phyloP scores from a whole-genome alignment of 1,140 invertebrate genomes.

The Whitmania pigra region DNA sequence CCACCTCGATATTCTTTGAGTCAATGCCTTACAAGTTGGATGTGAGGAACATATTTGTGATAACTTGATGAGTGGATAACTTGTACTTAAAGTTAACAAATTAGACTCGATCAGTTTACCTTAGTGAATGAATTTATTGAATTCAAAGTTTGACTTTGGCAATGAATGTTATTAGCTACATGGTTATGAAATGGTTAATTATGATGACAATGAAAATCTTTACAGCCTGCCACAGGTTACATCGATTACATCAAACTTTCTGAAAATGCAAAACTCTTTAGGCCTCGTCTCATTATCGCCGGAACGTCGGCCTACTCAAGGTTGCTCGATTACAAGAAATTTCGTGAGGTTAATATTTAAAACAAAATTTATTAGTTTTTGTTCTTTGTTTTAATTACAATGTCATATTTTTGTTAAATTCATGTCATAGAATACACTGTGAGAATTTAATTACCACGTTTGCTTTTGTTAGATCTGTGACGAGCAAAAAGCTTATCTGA shows the following conservation, averaged over 20 bases:
- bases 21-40: slow-evolving; percentile 89
- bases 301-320: slow-evolving; percentile 63
- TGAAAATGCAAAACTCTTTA: slow-evolving; percentile 69
- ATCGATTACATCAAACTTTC: slow-evolving; percentile 86
- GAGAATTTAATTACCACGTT: not conserved
- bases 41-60: slow-evolving; percentile 6
- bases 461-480: slow-evolving; percentile 72
- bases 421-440: not conserved
- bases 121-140: not conserved
- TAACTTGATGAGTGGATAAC: not conserved
- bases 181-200: too few relatives aligned
- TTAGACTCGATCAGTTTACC: not conserved
- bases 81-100: not conserved
- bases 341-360: slow-evolving; percentile 49
- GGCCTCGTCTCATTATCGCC: slow-evolving; percentile 84
- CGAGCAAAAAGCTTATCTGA: slow-evolving; percentile 68
- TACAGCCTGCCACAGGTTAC: slow-evolving; percentile 59
- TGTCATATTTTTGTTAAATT: not conserved
- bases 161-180: too few relatives aligned
- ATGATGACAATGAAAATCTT: not conserved
- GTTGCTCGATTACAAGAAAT: slow-evolving; percentile 67
- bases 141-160: too few relatives aligned
- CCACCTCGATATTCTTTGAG: slow-evolving; percentile 94
- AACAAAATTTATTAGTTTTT: too few relatives aligned
- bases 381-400: not conserved